These are phyloP conservation scores for Microplitis mediator DNA, from an alignment of 1,140 invertebrate genomes.

Conservation along the genomic window DNA sequence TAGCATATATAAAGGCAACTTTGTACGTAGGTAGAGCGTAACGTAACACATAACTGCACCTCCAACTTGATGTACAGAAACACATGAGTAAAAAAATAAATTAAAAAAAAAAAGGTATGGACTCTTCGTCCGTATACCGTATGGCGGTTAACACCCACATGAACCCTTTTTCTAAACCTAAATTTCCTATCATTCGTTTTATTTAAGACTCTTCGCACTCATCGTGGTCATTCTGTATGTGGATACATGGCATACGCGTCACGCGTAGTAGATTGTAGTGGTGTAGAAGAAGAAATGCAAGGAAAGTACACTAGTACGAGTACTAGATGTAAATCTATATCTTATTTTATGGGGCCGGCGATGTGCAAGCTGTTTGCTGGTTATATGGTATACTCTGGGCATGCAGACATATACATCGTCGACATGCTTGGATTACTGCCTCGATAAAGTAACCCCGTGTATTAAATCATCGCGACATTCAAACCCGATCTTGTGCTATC, in stretches of 20 bases:
- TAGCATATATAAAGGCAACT: background rate
- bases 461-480: too few species aligned
- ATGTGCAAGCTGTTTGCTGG: constrained; percentile 32
- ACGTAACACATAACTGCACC: constrained; percentile 23
- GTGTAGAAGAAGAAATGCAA: too few species aligned
- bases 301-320: constrained; percentile 42
- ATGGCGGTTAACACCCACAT: constrained; percentile 53
- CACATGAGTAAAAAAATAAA: background rate
- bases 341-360: constrained; percentile 52
- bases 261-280: background rate
- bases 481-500: too few species aligned
- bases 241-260: too few species aligned
- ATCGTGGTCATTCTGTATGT: constrained; percentile 1
- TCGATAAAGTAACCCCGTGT: too few species aligned
- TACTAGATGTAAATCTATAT: constrained; percentile 59
- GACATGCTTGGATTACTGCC: too few species aligned
- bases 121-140: constrained; percentile 33
- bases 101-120: too few species aligned
- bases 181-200: background rate
- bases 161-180: constrained; percentile 28
- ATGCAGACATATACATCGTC: background rate
- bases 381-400: constrained; percentile 4
- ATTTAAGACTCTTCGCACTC: constrained; percentile 3
- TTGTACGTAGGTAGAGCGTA: constrained; percentile 29
- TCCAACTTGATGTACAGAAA: background rate